Base-by-base conservation (phyloP, 2,888 invertebrate genomes). In the Lasiommata megera region DNA sequence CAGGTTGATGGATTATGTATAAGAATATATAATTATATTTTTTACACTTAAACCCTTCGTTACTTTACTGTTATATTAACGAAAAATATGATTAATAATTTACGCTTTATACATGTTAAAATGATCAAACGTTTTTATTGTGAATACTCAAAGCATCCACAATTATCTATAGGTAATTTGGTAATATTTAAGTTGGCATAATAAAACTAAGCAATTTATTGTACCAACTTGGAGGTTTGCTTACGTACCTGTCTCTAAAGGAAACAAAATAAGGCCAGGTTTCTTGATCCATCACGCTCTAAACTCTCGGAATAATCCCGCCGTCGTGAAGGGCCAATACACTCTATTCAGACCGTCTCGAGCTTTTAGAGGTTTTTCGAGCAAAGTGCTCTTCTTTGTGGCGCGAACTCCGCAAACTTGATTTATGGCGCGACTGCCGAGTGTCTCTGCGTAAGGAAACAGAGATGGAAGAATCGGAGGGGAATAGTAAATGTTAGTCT, bases 361-460 rank as follows among this genome's bases (percentile, higher is more conserved):
- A 62, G 57, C 62, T 62, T 60, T 62, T 43, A 58, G 58, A 63
- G 60, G 56, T 62, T 66, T 64, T 67, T 66, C 64, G 44, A 67
- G 65, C 61, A 61, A 61, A 67, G 66, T 63, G 63, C 66, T 61
- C 54, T 34, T 55, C 60, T 65, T 58, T 62, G 63, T 63, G 61
- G 57, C 56, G 60, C 41, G 62, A 54, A 62, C 64, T 62, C 17
- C 28, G 52, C 38, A 55, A 64, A 67, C 64, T 69, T 71, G 72
- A 72, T 73, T 73, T 73, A 72, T 69, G 66, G 64, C 64, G 63
- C 52, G 56, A 61, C 67, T 63, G 65, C 55, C 47, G 36, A n/a
- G 18, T 34, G 43, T 53, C 38, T 54, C 50, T 60, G 38, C 48
- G 52, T 52, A 53, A 52, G 50, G 34, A 58, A 44, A 58, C 51